Conservation (phyloP, 2,797 vertebrate species). For the Betta splendens region DNA sequence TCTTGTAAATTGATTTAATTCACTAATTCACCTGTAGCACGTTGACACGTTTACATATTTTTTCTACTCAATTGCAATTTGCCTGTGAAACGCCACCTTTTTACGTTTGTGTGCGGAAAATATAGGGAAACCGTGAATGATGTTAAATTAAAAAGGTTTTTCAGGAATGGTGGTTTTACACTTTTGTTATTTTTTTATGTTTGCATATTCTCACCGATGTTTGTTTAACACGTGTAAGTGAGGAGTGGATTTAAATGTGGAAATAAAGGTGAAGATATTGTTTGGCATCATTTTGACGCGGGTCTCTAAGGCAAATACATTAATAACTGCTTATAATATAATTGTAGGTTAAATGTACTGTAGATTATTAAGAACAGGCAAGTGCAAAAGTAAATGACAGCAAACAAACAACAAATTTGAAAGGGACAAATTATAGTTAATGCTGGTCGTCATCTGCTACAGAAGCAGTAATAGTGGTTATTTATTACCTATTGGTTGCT, state of each 20-base stretch:
- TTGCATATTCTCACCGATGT: slow-evolving; percentile 16
- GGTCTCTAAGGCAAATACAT: too few relatives aligned
- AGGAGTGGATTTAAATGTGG: slow-evolving; percentile 53
- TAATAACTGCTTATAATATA: too few relatives aligned
- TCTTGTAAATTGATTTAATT: slow-evolving; percentile 26
- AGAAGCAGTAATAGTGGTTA: not conserved
- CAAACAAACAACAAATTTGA: too few relatives aligned
- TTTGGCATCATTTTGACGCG: not conserved
- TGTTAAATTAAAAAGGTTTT: slow-evolving; percentile 12
- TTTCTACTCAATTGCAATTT: slow-evolving; percentile 43
- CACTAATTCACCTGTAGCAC: slow-evolving; percentile 52
- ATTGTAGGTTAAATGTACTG: too few relatives aligned
- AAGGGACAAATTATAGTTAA: too few relatives aligned
- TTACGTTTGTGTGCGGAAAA: slow-evolving; percentile 41
- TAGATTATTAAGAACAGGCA: too few relatives aligned
- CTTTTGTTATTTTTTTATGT: slow-evolving; percentile 13
- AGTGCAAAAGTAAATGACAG: too few relatives aligned
- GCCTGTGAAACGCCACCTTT: slow-evolving; percentile 21
- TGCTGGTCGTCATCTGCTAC: too few relatives aligned
- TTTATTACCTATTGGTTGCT: not conserved
- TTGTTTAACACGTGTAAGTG: slow-evolving; percentile 42
- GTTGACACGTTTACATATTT: slow-evolving; percentile 63
- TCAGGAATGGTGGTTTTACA: too few relatives aligned
- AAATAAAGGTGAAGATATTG: slow-evolving; percentile 5
- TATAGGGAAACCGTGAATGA: slow-evolving; percentile 55